Evolutionary conservation across 2,113 vertebrate genomes (phyloP).

Genomic region (Anoura caudifer): DNA sequence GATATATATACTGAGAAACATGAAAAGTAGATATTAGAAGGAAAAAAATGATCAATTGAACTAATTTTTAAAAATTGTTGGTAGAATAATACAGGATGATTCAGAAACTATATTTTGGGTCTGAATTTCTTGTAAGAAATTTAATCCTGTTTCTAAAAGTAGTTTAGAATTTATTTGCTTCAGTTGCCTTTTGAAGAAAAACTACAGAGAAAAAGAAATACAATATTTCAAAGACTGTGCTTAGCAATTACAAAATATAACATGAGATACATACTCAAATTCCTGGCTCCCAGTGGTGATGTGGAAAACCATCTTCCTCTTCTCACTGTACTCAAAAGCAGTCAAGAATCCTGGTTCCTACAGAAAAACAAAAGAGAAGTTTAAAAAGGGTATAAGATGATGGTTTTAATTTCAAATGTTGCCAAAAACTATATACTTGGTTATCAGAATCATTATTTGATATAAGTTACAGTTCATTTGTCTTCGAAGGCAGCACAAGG

Average conservation of each 20-base stretch:
- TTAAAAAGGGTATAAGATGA: not conserved
- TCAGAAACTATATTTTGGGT: slow-evolving; percentile 22
- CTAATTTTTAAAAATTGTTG: not conserved
- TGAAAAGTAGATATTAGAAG: not conserved
- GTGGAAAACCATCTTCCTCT: slow-evolving; percentile 95
- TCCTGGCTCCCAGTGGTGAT: slow-evolving; percentile 97
- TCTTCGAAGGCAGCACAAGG: slow-evolving; percentile 17
- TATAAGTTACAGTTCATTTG: not conserved
- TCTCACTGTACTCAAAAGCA: slow-evolving; percentile 94
- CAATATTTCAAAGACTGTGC: slow-evolving; percentile 9
- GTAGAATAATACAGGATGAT: not conserved
- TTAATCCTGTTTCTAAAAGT: slow-evolving; percentile 34
- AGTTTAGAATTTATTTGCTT: slow-evolving; percentile 50
- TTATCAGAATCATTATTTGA: not conserved
- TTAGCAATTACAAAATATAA: slow-evolving; percentile 39
- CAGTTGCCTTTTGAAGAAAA: not conserved
- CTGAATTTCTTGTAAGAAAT: slow-evolving; percentile 48
- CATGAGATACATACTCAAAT: slow-evolving; percentile 90
- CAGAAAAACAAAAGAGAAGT: slow-evolving; percentile 46
- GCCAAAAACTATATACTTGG: not conserved
- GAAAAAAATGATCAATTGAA: slow-evolving; percentile 32
- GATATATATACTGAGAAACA: not conserved
- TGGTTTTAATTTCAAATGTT: not conserved
- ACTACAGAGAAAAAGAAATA: slow-evolving; percentile 19
- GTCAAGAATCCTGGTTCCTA: slow-evolving; percentile 96